Base-by-base conservation (phyloP, 2,797 vertebrate genomes). In the Denticeps clupeoides region DNA sequence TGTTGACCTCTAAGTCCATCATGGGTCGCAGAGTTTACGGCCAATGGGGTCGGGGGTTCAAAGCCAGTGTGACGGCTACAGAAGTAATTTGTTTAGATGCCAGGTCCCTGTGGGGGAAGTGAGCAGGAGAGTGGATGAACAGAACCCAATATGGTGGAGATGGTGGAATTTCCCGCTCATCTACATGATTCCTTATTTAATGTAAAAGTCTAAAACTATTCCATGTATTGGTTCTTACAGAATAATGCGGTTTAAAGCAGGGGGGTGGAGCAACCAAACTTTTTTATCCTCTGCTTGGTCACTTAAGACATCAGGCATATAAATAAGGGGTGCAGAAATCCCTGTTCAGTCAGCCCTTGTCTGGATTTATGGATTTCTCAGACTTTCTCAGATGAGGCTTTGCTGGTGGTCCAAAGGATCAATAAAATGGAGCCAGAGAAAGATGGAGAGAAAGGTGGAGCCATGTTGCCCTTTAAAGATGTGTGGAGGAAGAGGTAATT, bases 401-500 rank as follows among this genome's bases (percentile, higher is more conserved):
- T 5, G 4, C 10, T n/a, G 4, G 11, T 31, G 27, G 5, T 12
- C 15, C 18, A 7, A 9, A 15, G n/a, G n/a, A n/a, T n/a, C 7
- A 15, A 58, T 64, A 50, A 33, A 41, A 48, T 25, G 23, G 41
- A 66, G 51, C 31, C 56, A 67, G 67, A 64, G 45, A 63, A 65
- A 63, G 25, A 27, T 40, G 12, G n/a, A 25, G 41, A 28, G 28
- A 33, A 12, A 35, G 5, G 16, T 48, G 45, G 27, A 31, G 60
- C 50, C 55, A 31, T 41, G 38, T 44, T 49, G 27, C 16, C 31
- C 51, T 67, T 49, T 46, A 60, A 55, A 53, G 51, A 63, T 40
- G 35, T 6, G 49, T 16, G 53, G 50, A 60, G 25, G 53, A 41
- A 73, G 67, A 75, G 62, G 66, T 62, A 60, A 65, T 68, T 59